Base-by-base conservation (phyloP, 2,113 vertebrate genomes). In the Lepisosteus oculatus region DNA sequence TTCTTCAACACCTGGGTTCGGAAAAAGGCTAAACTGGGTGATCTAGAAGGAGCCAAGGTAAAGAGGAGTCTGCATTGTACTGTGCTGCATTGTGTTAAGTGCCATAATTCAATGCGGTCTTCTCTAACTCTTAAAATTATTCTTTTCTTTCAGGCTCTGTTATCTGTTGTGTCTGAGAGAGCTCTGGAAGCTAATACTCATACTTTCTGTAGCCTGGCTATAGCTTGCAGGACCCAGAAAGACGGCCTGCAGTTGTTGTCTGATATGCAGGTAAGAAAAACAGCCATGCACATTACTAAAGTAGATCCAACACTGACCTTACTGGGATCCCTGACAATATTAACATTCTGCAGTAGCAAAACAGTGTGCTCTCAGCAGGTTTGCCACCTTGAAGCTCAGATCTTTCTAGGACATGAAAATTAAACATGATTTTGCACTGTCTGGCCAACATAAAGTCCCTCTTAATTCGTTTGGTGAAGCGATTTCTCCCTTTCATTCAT, bases 1-100 rank as follows among this genome's bases (percentile, higher is more conserved):
- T 99, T 99, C 80, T 98, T 96, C 72, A 99, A 99, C 74, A 90
- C 91, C 0, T 86, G 92, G 78, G 88, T 98, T 64, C 92, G 89
- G 72, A 94, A 90, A 78, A 88, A 87, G 45, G 94, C 94, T 63
- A 95, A 85, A 84, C 74, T 63, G 4, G 87, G 91, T 41, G 88
- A 95, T 73, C 79, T 94, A 57, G 84, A 93, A 12, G 93, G 87
- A 8, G 95, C 95, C 0, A 94, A 95, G 96, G 97, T 98, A 74
- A 84, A 80, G 5, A 73, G 75, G 47, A 0, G 47, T 9, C 47
- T 51, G 29, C 29, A 29, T 29, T 29, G 29, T 29, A 29, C 29
- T 29, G 29, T 29, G 29, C 29, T 51, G 47, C 47, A 51, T 5
- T 51, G 47, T 51, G 5, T 51, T 51, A 51, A 9, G 5, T 51